Evolutionary conservation across 2,797 vertebrate species (phyloP), one percentile per base, ranked within the genome.

Genomic region (Sebastes melanostomus): DNA sequence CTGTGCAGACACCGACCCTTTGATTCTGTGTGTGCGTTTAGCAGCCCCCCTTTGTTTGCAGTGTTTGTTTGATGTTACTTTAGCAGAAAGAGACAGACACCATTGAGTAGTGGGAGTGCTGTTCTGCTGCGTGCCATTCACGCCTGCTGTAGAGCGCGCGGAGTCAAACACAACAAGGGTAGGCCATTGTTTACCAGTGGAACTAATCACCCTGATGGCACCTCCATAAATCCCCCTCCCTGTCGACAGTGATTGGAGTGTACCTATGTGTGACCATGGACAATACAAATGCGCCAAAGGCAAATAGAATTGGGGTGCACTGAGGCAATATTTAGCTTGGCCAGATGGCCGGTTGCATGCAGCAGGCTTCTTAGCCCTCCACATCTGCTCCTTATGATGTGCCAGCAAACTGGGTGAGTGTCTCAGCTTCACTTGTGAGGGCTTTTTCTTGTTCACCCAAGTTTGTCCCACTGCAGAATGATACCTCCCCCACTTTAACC

Each of bases 311-410:
- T 93, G 94, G 92, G 92, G 93, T 92, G 93, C 91, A 91, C 92
- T 95, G 93, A 94, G 93, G 94, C 95, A 96, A 95, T 96, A 96
- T 96, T 96, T 96, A 94, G 94, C 94, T 96, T 96, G 94, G 95
- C 95, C 95, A 96, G 95, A 96, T 96, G 95, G 95, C 91, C 93
- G 86, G 82, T 92, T 87, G 90, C 92, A 89, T 95, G 93, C 93
- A 93, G 91, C 93, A 89, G 93, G 90, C 91, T 93, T 89, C 93
- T 93, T 93, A 91, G 91, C 88, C 91, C 86, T 93, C 90, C 92
- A 96, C 95, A 96, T 96, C 94, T 95, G 95, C 94, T 95, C 91
- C 94, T 92, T 93, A 83, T 90, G 91, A 94, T 93, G 93, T 94
- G 93, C 95, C 95, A 95, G 92, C 87, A 79, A 50, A 94, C 89